Base-by-base conservation (phyloP, 2,797 vertebrate species). In the Aotus griseimembra region DNA sequence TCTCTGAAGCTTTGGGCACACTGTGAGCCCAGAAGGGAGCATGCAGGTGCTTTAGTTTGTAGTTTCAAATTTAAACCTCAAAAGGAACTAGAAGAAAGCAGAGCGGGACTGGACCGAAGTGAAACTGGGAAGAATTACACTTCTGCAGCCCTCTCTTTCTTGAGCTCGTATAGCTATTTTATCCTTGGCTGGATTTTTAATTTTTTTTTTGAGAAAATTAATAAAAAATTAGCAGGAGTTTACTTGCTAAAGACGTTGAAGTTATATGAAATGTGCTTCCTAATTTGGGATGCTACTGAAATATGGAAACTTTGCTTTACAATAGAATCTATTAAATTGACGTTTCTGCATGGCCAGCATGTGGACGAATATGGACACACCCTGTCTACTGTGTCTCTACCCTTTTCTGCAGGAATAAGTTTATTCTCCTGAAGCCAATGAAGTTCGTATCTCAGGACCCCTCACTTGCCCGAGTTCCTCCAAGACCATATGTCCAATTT, bases 51-150 rank as follows among this genome's bases (percentile, higher is more conserved):
- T 82, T 84, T 64, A 67, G 22, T 95, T 92, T 46, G 4, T 30
- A 17, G 33, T 90, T 92, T 93, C 48, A 36, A 94, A 41, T 85
- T 84, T 81, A 83, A 86, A 87, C 30, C 81, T 93, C 93, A 88
- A 57, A 94, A 91, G 76, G 52, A 79, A 50, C 57, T 15, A 72
- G 39, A 90, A 90, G 94, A 61, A 94, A 95, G 89, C 33, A 48
- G 48, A 84, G 61, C 36, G 76, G 44, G 36, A 50, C 26, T 70
- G 36, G 52, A 92, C 17, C 55, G 75, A 73, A 79, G 70, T 82
- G 17, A 36, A 82, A 7, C 39, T 26, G 41, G 20, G 52, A 81
- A 72, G 36, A 33, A 46, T 7, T 6, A 10, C 19, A 39, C 39
- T 73, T 44, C n/a, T 7, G 11, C 50, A n/a, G 36, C 22, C 44